Conservation (phyloP, 2,113 vertebrate genomes). For the Perccottus glenii region DNA sequence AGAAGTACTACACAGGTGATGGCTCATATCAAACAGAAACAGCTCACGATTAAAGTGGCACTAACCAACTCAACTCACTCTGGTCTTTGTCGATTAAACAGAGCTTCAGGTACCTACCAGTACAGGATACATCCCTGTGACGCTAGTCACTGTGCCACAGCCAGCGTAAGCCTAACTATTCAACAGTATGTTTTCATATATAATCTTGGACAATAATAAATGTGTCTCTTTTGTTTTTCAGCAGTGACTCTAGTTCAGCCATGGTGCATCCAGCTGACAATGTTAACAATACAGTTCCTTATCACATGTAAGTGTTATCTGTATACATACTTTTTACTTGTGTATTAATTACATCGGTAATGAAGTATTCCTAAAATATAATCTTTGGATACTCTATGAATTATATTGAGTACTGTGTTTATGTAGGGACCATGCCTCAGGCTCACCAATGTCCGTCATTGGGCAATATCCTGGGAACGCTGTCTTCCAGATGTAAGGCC, state of each 20-base stretch:
- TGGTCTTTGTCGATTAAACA: conserved; percentile 18
- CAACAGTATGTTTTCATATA: too few species aligned
- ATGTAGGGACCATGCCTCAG: background rate
- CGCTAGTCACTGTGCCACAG: conserved; percentile 68
- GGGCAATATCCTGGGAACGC: background rate
- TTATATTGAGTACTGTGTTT: background rate
- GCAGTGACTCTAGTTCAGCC: conserved; percentile 30
- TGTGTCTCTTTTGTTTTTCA: conserved; percentile 33
- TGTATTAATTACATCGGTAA: background rate
- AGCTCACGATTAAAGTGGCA: background rate
- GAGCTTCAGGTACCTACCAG: conserved; percentile 7
- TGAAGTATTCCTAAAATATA: too few species aligned
- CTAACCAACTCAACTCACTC: background rate
- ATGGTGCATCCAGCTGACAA: conserved; percentile 18
- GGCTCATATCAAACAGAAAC: background rate
- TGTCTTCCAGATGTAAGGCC: background rate
- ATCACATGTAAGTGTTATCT: conserved; percentile 33
- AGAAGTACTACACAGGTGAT: conserved; percentile 89
- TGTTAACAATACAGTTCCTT: conserved; percentile 4
- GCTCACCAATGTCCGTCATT: background rate
- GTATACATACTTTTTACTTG: background rate
- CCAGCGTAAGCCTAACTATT: conserved; percentile 46
- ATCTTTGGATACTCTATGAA: too few species aligned
- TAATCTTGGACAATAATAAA: background rate
- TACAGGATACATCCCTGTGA: conserved; percentile 65